These are phyloP conservation scores for Macheiramphus alcinus DNA, from an alignment of 2,113 vertebrate genomes.

Conservation along the genomic window DNA sequence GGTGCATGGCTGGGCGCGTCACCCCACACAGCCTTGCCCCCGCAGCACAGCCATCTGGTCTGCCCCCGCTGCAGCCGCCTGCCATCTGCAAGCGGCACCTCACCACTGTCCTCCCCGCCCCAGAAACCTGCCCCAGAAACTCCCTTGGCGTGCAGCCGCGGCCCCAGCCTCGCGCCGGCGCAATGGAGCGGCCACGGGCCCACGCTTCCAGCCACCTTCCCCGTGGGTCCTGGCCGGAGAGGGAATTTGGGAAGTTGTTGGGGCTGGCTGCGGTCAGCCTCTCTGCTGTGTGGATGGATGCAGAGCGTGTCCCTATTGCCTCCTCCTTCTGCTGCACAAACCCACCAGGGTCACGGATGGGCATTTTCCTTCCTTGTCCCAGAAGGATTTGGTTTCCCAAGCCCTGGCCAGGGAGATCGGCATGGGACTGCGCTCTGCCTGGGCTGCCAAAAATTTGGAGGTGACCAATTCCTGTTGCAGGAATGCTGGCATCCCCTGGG, in stretches of 20 bases:
- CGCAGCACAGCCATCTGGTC: neutral
- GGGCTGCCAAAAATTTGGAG: neutral
- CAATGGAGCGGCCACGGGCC: rapidly evolving
- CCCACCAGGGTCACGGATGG: rapidly evolving
- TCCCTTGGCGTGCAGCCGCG: rapidly evolving
- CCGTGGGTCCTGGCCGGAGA: rapidly evolving
- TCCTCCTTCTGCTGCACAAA: neutral
- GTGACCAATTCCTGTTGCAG: neutral
- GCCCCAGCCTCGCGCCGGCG: rapidly evolving
- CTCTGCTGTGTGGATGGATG: neutral
- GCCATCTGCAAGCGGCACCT: neutral
- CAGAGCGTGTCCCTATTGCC: rapidly evolving
- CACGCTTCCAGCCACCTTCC: rapidly evolving
- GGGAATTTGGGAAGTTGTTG: neutral
- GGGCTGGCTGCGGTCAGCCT: rapidly evolving
- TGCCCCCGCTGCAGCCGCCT: rapidly evolving
- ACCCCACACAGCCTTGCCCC: rapidly evolving
- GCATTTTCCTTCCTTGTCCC: neutral
- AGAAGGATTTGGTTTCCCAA: neutral
- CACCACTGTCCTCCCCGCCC: neutral
- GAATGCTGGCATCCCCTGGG: neutral
- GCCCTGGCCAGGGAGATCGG: neutral
- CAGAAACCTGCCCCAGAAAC: slow-evolving; percentile 39
- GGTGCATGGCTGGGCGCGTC: rapidly evolving
- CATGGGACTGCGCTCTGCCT: neutral